Percentiles rank a stretch among this genome's conserved stretches.
These are phyloP conservation scores for Sebastes schlegelii DNA, from an alignment of 2,113 vertebrate species.

Conservation along the genomic window DNA sequence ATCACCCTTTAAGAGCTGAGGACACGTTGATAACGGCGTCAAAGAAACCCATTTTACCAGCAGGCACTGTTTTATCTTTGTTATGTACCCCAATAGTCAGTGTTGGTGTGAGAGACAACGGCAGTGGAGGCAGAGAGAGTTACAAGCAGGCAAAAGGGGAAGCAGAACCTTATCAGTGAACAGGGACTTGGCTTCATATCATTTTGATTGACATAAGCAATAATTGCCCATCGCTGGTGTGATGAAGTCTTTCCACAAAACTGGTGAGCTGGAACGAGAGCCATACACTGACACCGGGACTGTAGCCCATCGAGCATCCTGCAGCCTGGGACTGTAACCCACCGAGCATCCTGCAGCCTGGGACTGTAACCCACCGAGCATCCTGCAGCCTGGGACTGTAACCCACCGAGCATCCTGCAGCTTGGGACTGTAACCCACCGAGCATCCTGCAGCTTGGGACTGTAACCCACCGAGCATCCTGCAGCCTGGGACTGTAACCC, in stretches of 20 bases:
- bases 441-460: background rate
- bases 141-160: background rate
- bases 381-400: background rate
- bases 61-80: conserved; percentile 6
- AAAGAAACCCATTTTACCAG: conserved; percentile 20
- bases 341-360: background rate
- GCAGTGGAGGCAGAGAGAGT: background rate
- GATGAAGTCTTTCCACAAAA: conserved; percentile 40
- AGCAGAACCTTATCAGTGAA: background rate
- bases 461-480: background rate
- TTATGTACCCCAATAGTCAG: background rate
- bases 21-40: conserved; percentile 20
- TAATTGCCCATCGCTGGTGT: conserved; percentile 45
- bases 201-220: conserved; percentile 48
- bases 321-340: background rate
- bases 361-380: background rate
- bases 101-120: conserved; percentile 5
- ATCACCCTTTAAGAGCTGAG: conserved; percentile 16
- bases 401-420: too few relatives aligned
- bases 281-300: background rate
- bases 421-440: background rate
- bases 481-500: too few relatives aligned
- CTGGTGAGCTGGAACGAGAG: conserved; percentile 27
- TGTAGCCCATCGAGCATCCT: background rate
- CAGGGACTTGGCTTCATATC: conserved; percentile 22